Evolutionary conservation across 1,140 invertebrate genomes (phyloP).

Genomic region (Cydia pomonella): DNA sequence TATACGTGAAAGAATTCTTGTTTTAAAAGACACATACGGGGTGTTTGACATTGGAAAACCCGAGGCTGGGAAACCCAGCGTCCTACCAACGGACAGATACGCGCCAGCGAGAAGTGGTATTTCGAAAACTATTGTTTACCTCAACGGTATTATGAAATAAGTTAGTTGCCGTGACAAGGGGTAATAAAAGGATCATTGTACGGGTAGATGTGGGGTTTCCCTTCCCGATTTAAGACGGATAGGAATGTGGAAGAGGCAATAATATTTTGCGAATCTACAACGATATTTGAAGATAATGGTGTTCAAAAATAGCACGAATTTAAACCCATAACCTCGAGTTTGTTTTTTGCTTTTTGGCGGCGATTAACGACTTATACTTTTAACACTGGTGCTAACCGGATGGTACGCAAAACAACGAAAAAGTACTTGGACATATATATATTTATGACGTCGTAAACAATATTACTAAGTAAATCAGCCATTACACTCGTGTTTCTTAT

Average conservation of each 20-base stretch:
- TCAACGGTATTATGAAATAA: not conserved
- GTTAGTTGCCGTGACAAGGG: not conserved
- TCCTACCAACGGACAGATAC: slow-evolving; percentile 34
- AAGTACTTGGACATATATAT: not conserved
- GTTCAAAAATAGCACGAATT: not conserved
- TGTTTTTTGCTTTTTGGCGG: not conserved
- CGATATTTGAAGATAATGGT: not conserved
- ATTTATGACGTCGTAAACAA: not conserved
- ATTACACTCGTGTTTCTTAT: not conserved
- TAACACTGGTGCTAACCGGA: no score
- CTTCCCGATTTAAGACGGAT: not conserved
- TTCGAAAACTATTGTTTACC: slow-evolving; percentile 43
- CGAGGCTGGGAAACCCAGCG: slow-evolving; percentile 55
- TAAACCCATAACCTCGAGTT: not conserved
- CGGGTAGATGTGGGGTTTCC: not conserved
- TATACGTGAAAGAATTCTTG: slow-evolving; percentile 41
- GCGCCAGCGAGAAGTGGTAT: slow-evolving; percentile 36
- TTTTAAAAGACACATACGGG: slow-evolving; percentile 40
- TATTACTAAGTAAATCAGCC: not conserved
- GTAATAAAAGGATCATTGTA: not conserved
- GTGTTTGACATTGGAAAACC: slow-evolving; percentile 46
- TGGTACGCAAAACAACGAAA: not conserved
- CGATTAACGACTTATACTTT: no score
- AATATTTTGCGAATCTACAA: not conserved
- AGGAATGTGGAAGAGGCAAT: not conserved